Conservation (phyloP, 2,113 vertebrate genomes). For the Lepus timidus region DNA sequence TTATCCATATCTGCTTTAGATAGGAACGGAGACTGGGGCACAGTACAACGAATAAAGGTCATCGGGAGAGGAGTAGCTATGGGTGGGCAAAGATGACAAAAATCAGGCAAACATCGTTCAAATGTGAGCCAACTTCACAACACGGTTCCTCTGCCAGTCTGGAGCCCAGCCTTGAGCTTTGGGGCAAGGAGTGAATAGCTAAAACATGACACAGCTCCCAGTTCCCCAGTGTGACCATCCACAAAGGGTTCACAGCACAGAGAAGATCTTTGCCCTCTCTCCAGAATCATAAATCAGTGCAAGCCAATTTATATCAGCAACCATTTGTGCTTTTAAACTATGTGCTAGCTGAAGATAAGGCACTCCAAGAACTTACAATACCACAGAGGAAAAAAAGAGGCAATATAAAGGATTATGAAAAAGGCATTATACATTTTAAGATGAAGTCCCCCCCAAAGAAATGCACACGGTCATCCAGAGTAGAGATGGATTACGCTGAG, state of each 20-base stretch:
- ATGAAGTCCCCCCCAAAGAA: not conserved
- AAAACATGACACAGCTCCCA: conserved; percentile 70
- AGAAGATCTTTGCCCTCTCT: not conserved
- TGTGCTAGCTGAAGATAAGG: not conserved
- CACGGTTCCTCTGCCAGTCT: conserved; percentile 47
- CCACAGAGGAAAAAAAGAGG: not conserved
- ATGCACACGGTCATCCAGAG: conserved; percentile 5
- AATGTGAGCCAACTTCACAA: conserved; percentile 55
- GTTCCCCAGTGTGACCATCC: not conserved
- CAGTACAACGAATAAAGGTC: not conserved
- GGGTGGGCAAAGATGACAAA: conserved; percentile 24
- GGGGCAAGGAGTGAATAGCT: conserved; percentile 25
- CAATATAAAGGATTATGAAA: not conserved
- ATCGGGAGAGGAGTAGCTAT: not conserved
- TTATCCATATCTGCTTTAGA: not conserved
- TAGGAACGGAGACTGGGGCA: not conserved
- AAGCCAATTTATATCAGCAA: not conserved
- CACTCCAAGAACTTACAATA: not conserved
- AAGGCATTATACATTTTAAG: not conserved
- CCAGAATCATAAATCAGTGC: conserved; percentile 1
- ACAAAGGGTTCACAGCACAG: not conserved
- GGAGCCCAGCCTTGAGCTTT: conserved; percentile 47
- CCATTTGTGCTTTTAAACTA: not conserved
- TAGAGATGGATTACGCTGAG: no score
- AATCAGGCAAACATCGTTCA: not conserved